phyloP scores from a whole-genome alignment of 2,797 vertebrate species.

The Propithecus perrieri region DNA sequence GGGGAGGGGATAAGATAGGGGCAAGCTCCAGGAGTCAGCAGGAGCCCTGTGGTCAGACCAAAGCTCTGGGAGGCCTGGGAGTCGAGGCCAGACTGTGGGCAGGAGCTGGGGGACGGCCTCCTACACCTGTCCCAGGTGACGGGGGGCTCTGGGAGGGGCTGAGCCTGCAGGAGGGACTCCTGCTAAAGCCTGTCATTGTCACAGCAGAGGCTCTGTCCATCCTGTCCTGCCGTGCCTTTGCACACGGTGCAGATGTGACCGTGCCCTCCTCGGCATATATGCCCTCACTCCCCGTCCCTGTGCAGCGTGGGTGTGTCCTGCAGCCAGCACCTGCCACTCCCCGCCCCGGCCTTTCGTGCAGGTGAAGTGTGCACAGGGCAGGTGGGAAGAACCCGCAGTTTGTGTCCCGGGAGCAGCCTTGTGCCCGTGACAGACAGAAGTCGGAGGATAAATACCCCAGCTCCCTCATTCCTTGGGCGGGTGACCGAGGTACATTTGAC shows the following conservation, averaged over 20 bases:
- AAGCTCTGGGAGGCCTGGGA: background rate
- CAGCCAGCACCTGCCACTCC: background rate
- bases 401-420: background rate
- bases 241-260: background rate
- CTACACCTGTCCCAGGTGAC: background rate
- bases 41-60: background rate
- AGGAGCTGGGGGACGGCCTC: too few species aligned
- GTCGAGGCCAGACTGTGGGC: background rate
- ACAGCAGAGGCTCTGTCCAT: background rate
- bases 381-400: too few species aligned
- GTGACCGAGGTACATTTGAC: background rate
- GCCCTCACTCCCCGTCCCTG: background rate
- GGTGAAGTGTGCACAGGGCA: too few species aligned
- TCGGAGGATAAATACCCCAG: background rate
- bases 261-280: fast-evolving
- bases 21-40: too few species aligned
- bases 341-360: background rate
- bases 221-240: background rate
- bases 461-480: fast-evolving
- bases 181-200: background rate
- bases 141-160: background rate
- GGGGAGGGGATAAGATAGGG: too few species aligned
- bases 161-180: background rate
- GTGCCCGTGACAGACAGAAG: too few species aligned
- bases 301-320: fast-evolving